Conservation (phyloP, 1,140 invertebrate genomes). For the Pseudomyrmex cubaensis region DNA sequence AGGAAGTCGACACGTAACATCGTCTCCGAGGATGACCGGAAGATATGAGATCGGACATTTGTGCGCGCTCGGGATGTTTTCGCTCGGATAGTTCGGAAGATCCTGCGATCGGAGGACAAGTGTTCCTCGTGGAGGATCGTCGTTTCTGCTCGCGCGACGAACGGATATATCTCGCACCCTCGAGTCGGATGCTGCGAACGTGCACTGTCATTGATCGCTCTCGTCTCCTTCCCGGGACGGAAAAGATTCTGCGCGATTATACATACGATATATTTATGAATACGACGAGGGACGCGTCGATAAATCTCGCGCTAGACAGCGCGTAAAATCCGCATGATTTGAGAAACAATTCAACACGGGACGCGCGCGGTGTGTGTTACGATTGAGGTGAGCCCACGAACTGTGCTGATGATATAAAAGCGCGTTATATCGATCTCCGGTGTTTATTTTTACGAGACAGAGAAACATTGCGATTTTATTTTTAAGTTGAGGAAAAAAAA, state of each 20-base stretch:
- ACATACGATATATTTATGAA: background rate
- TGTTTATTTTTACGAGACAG: too few species aligned
- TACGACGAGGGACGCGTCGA: constrained; percentile 9
- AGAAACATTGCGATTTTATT: too few species aligned
- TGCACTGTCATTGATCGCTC: background rate
- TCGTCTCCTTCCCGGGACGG: background rate
- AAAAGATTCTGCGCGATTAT: background rate
- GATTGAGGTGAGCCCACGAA: constrained; percentile 30
- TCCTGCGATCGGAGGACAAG: background rate
- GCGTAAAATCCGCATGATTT: constrained; percentile 14
- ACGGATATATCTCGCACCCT: background rate
- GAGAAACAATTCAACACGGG: background rate
- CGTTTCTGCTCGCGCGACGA: background rate
- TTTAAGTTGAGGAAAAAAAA: too few species aligned
- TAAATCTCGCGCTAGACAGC: constrained; percentile 8
- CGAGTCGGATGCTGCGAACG: constrained; percentile 30
- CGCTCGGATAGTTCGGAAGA: background rate
- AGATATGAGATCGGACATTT: background rate
- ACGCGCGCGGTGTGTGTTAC: constrained; percentile 4
- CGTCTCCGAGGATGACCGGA: background rate
- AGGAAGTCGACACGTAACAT: constrained; percentile 8
- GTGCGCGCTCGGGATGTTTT: background rate
- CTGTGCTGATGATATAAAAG: background rate
- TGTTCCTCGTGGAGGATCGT: background rate
- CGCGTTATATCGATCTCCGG: too few species aligned